phyloP scores from a whole-genome alignment of 2,797 vertebrate genomes.

The Pipistrellus pipistrellus region DNA sequence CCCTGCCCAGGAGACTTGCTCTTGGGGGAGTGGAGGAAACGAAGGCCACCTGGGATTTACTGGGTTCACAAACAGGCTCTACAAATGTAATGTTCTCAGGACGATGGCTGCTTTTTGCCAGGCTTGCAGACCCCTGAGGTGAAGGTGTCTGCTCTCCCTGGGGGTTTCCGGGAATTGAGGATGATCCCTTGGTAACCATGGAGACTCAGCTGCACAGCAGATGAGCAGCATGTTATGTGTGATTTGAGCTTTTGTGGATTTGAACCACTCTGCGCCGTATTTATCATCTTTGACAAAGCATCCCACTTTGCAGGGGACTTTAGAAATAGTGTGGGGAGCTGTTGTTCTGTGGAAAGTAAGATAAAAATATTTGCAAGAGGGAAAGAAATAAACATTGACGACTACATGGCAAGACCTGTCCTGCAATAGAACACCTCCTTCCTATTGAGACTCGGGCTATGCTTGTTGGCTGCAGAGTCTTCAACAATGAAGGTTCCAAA shows the following conservation, averaged over 20 bases:
- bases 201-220: background rate
- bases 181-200: background rate
- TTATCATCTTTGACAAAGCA: conserved; percentile 8
- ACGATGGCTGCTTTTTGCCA: background rate
- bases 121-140: background rate
- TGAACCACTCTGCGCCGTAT: background rate
- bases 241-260: background rate
- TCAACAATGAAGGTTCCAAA: background rate
- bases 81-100: background rate
- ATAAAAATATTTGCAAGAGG: conserved; percentile 28
- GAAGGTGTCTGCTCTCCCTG: background rate
- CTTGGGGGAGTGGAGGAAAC: background rate
- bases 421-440: background rate
- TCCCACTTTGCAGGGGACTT: background rate
- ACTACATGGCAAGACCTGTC: background rate
- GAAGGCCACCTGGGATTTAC: background rate
- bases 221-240: background rate
- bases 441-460: background rate
- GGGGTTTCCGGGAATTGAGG: background rate
- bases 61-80: background rate
- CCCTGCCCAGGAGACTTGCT: background rate
- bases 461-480: background rate
- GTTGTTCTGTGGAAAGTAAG: background rate
- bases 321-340: background rate
- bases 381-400: background rate